Evolutionary conservation across 2,888 invertebrate genomes (phyloP), one percentile per base, ranked within the genome.

Genomic region (Acrobasis repandana): DNA sequence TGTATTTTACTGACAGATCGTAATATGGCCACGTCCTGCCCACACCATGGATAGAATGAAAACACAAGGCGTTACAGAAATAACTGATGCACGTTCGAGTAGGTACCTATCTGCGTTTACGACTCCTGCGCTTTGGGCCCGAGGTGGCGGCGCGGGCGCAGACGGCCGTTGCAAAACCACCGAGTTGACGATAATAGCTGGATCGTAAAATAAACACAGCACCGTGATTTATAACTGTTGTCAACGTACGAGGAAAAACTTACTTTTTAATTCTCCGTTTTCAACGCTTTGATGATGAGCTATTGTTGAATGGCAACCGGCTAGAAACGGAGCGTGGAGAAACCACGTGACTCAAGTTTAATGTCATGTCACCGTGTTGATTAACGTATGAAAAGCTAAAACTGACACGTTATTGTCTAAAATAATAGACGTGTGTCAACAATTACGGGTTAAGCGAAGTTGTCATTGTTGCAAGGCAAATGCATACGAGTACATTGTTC

Each of bases 141-240:
- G 70, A 71, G 68, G 68, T 69, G 69, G 68, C 69, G 69, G 66
- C 72, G 73, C 71, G 43, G n/a, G 70, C 73, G 73, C 76, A 75
- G 67, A 76, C 81, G 79, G 73, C 77, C 77, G 79, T 88, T 89
- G 89, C 89, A 87, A 90, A 89, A 89, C 89, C 86, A 72, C 83
- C 76, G 77, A 80, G 82, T 83, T 86, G 85, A 86, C 88, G 86
- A 86, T 90, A 87, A 88, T 88, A 89, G 86, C 86, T 76, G 73
- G 82, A 85, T 87, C 86, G 86, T 89, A 88, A 90, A 90, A 86
- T 85, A 89, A 89, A 88, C 87, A 85, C 85, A 72, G 80, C 75
- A 74, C 82, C 70, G 79, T 88, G 88, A 88, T 90, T 89, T 88
- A 89, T 81, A 83, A 75, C 84, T 74, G 78, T 75, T 86, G 86